Evolutionary conservation across 2,113 vertebrate species (phyloP), one percentile per base, ranked within the genome.

Genomic region (Amazona vittata): DNA sequence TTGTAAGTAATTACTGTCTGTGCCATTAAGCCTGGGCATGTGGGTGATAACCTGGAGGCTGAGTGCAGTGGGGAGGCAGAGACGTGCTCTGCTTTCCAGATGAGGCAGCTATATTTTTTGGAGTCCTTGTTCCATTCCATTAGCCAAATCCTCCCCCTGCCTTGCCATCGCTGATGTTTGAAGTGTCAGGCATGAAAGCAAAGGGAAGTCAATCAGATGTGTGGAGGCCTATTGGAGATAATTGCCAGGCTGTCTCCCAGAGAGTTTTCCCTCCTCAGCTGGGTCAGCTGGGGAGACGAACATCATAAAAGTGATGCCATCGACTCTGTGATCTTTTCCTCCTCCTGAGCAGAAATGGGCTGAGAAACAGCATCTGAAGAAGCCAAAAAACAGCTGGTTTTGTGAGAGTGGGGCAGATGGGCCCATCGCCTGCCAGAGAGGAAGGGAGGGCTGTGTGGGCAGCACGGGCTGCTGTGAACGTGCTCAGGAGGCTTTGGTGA

Each of bases 141-240:
- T 90, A 92, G 76, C 79, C 86, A 93, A 95, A 89, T 68, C 55
- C 57, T 89, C 53, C 57, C 71, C 60, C 73, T 75, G 85, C 60
- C 52, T 91, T 49, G 81, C 86, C 12, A 3, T 20, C 65, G 57
- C 26, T 0, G 2, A 6, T 52, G 79, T 96, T 95, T 97, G 96
- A 96, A 94, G 93, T 93, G 75, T 84, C 90, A 88, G 68, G 85
- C 90, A 92, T 92, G 88, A 97, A 96, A 96, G 93, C 82, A 93
- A 90, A 92, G 64, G 6, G 82, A 90, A 95, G 88, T 94, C 92
- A 92, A 64, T 95, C 90, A 94, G 79, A 95, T 35, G 46, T 50
- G 75, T 10, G 20, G 46, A 83, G 64, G 71, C 46, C 82, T 86
- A 70, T 81, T 94, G 93, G 92, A 96, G 88, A 68, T 96, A 97